Conservation (phyloP, 2,113 vertebrate species). For the Nothocercus julius region DNA sequence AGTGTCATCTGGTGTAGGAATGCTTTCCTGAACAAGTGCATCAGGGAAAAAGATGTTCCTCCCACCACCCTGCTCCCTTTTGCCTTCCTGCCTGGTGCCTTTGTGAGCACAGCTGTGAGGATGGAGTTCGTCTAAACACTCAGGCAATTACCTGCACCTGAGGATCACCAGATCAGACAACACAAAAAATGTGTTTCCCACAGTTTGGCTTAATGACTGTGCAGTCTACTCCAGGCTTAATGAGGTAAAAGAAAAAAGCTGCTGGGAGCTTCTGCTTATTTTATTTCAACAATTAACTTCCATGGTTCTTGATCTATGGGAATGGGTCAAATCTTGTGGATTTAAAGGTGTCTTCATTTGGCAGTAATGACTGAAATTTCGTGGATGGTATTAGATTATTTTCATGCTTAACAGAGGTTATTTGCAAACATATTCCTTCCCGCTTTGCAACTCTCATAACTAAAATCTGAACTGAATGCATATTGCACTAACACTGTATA, state of each 20-base stretch:
- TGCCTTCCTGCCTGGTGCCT: neutral
- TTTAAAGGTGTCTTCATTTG: neutral
- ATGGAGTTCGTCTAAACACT: neutral
- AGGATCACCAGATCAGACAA: neutral
- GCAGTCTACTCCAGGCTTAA: constrained; percentile 52
- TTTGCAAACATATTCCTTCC: neutral
- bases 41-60: neutral
- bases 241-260: constrained; percentile 61
- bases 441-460: neutral
- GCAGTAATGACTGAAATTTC: neutral
- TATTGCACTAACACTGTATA: neutral
- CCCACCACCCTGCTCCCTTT: neutral
- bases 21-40: neutral
- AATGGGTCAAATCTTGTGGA: neutral
- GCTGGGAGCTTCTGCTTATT: constrained; percentile 14
- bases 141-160: constrained; percentile 2
- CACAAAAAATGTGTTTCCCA: constrained; percentile 23
- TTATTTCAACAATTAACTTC: constrained; percentile 50
- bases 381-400: neutral
- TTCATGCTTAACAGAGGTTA: neutral
- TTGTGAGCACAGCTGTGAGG: constrained; percentile 23
- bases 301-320: neutral
- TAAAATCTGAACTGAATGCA: neutral
- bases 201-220: constrained; percentile 19
- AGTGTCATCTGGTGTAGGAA: neutral